Evolutionary conservation across 2,113 vertebrate genomes (phyloP).

Genomic region (Euleptes europaea): DNA sequence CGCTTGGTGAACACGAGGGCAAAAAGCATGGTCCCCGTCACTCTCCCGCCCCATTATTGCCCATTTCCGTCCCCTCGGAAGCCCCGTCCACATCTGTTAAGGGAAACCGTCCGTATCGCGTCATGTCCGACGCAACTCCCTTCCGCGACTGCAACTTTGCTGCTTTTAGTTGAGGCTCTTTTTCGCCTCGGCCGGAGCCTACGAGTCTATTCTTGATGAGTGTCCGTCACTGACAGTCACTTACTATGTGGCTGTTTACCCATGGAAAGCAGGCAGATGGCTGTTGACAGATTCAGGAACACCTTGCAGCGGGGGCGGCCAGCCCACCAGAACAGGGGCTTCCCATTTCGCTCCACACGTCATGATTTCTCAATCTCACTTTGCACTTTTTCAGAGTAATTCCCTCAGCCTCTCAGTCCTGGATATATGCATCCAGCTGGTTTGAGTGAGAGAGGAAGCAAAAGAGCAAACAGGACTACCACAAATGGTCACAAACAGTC

Average conservation of each 20-base stretch:
- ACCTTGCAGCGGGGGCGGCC: conserved; percentile 66
- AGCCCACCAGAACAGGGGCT: conserved; percentile 57
- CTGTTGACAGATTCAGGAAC: conserved; percentile 72
- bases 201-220: accelerated
- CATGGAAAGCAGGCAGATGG: conserved; percentile 51
- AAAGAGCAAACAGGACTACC: background rate
- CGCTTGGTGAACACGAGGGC: background rate
- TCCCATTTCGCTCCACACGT: conserved; percentile 72
- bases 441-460: accelerated
- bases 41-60: background rate
- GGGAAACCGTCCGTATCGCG: background rate
- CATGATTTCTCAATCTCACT: conserved; percentile 68
- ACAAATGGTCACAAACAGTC: background rate
- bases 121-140: background rate
- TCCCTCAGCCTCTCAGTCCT: conserved; percentile 7
- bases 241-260: conserved; percentile 21
- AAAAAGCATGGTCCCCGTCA: background rate
- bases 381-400: conserved; percentile 51
- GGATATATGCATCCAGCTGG: accelerated
- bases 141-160: too few species aligned
- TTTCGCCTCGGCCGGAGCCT: background rate
- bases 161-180: background rate
- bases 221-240: background rate
- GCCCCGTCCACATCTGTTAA: background rate
- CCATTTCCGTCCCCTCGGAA: background rate